These are phyloP conservation scores for Pandemis corylana DNA, from an alignment of 2,888 invertebrate species.

Conservation along the genomic window DNA sequence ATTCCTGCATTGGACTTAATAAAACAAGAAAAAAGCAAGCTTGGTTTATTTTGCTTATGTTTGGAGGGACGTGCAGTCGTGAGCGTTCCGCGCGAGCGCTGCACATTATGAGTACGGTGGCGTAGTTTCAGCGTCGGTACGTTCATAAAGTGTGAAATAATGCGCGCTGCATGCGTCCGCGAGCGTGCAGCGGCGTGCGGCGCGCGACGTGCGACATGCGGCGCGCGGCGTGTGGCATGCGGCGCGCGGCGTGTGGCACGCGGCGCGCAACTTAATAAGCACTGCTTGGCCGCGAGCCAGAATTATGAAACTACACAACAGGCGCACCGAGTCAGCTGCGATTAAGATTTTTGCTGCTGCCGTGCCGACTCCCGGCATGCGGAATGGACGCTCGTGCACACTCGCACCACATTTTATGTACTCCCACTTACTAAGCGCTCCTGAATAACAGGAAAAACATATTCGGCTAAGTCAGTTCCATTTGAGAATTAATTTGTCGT, in stretches of 20 bases:
- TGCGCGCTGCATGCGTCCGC: slow-evolving; percentile 34
- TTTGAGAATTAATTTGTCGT: not conserved
- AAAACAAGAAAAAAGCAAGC: not conserved
- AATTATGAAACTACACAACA: slow-evolving; percentile 58
- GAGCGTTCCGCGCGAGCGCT: slow-evolving; percentile 11
- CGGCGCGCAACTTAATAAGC: slow-evolving; percentile 66
- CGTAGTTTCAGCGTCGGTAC: slow-evolving; percentile 27
- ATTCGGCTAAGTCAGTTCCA: not conserved
- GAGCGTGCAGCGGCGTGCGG: slow-evolving; percentile 32
- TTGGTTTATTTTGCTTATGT: slow-evolving; percentile 6
- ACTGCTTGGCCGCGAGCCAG: slow-evolving; percentile 57
- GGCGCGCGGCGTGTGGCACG: slow-evolving; percentile 40
- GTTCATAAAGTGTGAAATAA: slow-evolving; percentile 40
- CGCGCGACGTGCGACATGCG: slow-evolving; percentile 28
- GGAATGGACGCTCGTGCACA: slow-evolving; percentile 15
- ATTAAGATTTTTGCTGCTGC: slow-evolving; percentile 64
- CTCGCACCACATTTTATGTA: slow-evolving; percentile 44
- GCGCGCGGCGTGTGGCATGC: slow-evolving; percentile 45
- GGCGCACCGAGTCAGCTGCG: slow-evolving; percentile 58
- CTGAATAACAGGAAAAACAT: not conserved
- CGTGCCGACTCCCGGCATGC: slow-evolving; percentile 45
- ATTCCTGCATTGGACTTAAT: not conserved
- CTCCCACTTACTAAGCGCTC: slow-evolving; percentile 15
- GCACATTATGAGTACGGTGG: slow-evolving; percentile 28
- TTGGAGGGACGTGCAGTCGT: slow-evolving; percentile 19